Percentiles rank a stretch among this genome's conserved stretches.
Conservation (phyloP, 2,888 invertebrate species). For the Drosophila fungiperda region DNA sequence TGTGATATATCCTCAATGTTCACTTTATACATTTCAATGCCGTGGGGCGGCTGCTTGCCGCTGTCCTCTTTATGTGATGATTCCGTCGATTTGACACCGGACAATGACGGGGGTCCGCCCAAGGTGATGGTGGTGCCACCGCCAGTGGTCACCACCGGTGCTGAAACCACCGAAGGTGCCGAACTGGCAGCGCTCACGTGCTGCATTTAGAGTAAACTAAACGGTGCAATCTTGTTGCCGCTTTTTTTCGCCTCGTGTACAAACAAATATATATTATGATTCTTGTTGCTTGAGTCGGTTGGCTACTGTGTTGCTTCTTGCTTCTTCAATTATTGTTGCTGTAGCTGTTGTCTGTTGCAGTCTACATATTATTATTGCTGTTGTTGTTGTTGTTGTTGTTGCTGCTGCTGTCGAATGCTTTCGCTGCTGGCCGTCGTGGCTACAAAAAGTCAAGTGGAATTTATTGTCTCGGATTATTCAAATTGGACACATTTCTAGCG, state of each 20-base stretch:
- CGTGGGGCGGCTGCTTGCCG: conserved; percentile 85
- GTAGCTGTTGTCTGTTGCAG: conserved; percentile 53
- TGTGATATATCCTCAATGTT: conserved; percentile 94
- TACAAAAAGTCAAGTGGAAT: conserved; percentile 75
- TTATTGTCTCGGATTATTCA: conserved; percentile 59
- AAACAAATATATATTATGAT: conserved; percentile 27
- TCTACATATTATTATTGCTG: conserved; percentile 61
- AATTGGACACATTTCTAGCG: conserved; percentile 28
- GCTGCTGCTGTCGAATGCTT: conserved; percentile 77
- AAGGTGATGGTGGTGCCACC: conserved; percentile 83
- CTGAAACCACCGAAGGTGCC: conserved; percentile 71
- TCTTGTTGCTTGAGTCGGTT: conserved; percentile 28
- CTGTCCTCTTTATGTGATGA: conserved; percentile 74
- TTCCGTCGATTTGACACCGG: conserved; percentile 64
- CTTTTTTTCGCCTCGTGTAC: conserved; percentile 6
- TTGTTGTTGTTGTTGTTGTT: conserved; percentile 63
- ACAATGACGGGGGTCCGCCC: conserved; percentile 68
- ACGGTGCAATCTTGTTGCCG: conserved; percentile 36
- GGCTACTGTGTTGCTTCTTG: conserved; percentile 48
- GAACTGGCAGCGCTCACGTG: conserved; percentile 81
- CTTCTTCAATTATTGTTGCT: conserved; percentile 60
- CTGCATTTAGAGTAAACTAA: conserved; percentile 72
- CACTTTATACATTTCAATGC: conserved; percentile 90
- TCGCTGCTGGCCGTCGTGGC: conserved; percentile 69
- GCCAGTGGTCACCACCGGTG: conserved; percentile 76